phyloP scores from a whole-genome alignment of 1,140 invertebrate genomes.

The Sweltsa coloradensis region DNA sequence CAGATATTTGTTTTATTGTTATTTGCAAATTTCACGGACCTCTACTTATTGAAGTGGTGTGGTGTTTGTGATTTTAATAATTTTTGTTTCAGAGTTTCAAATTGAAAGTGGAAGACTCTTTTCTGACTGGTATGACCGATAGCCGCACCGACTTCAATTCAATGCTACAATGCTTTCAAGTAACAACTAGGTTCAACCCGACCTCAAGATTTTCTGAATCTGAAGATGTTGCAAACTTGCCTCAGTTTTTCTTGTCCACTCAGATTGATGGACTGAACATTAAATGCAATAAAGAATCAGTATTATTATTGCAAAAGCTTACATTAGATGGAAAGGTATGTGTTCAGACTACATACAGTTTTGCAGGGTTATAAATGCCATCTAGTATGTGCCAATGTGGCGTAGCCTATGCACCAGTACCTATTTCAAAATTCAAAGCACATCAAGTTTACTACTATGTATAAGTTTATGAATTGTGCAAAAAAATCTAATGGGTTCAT shows the following conservation, averaged over 20 bases:
- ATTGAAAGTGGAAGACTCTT: conserved; percentile 54
- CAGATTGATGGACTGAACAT: conserved; percentile 51
- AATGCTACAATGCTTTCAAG: conserved; percentile 31
- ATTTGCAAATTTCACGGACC: no score
- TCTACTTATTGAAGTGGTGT: no score
- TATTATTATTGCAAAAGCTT: conserved; percentile 50
- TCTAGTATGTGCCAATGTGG: no score
- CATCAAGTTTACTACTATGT: no score
- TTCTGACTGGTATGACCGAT: conserved; percentile 48
- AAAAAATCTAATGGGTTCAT: no score
- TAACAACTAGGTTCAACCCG: conserved; percentile 36
- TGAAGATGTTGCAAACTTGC: conserved; percentile 13
- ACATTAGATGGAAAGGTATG: conserved; percentile 59
- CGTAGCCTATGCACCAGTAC: no score
- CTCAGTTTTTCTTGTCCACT: conserved; percentile 47
- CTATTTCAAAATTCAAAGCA: no score
- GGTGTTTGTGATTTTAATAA: no score
- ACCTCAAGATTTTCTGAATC: not conserved
- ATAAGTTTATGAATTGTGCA: no score
- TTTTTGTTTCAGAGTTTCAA: conserved; percentile 45
- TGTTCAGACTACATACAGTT: no score
- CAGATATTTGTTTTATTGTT: no score
- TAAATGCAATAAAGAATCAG: conserved; percentile 41
- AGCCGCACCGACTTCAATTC: conserved; percentile 35
- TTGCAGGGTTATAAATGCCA: no score